phyloP scores from a whole-genome alignment of 2,888 invertebrate species.

The Mylabris sibirica region DNA sequence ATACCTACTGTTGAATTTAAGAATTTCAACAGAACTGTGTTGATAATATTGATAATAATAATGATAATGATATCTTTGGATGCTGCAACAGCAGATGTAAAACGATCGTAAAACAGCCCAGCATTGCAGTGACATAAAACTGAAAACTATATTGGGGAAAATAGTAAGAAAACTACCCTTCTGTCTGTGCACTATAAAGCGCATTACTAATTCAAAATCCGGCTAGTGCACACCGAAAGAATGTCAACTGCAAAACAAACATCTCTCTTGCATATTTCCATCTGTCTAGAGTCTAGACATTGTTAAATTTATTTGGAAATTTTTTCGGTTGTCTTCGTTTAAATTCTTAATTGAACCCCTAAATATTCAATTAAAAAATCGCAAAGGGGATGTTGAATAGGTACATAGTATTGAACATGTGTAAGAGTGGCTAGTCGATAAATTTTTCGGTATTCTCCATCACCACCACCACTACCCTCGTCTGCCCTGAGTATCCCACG shows the following conservation, averaged over 20 bases:
- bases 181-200: constrained; percentile 37
- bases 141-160: constrained; percentile 14
- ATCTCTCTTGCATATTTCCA: constrained; percentile 14
- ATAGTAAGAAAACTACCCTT: constrained; percentile 28
- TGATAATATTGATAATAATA: too few relatives aligned
- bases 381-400: constrained; percentile 15
- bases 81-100: not conserved
- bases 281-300: constrained; percentile 24
- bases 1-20: not conserved
- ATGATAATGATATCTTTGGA: not conserved
- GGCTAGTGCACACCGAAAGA: constrained; percentile 29
- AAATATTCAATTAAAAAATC: constrained; percentile 32
- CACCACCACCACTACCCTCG: constrained; percentile 19
- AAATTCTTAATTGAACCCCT: constrained; percentile 13
- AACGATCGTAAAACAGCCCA: constrained; percentile 14
- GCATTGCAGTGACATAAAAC: constrained; percentile 44
- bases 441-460: constrained; percentile 37
- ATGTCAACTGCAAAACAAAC: constrained; percentile 23
- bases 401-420: constrained; percentile 20
- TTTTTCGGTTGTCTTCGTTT: not conserved
- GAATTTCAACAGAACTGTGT: not conserved
- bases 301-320: constrained; percentile 19
- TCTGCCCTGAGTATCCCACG: constrained; percentile 51
- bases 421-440: constrained; percentile 31
- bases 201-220: constrained; percentile 42